Evolutionary conservation across 1,140 invertebrate genomes (phyloP).

Genomic region (Cydia strobilella): DNA sequence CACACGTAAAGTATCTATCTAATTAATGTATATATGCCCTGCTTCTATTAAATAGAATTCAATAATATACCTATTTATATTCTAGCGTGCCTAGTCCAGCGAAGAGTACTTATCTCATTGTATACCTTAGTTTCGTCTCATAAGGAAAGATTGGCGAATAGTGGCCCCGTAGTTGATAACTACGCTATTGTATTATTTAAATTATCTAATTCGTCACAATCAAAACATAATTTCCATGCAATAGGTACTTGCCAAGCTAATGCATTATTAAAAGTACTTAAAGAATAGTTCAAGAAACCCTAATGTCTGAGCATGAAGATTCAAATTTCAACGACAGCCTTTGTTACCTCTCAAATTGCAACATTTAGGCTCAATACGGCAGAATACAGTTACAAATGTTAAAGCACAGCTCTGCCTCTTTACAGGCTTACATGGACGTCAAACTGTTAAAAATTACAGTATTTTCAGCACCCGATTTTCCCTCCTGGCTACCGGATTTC

Average conservation of each 20-base stretch:
- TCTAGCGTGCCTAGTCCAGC: no score
- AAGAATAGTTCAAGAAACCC: no score
- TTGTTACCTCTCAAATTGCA: no score
- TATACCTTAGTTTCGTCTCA: not conserved
- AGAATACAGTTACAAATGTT: not conserved
- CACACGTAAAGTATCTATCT: no score
- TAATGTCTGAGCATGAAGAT: no score
- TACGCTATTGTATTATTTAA: not conserved
- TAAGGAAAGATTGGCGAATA: not conserved
- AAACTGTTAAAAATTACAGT: not conserved
- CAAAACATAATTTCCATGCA: not conserved
- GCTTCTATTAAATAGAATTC: no score
- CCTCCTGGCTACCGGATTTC: not conserved
- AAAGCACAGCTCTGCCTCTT: not conserved
- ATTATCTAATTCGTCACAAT: not conserved
- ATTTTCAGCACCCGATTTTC: not conserved
- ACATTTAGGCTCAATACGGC: not conserved
- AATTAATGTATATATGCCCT: no score
- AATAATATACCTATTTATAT: no score
- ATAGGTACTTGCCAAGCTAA: no score
- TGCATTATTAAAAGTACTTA: no score
- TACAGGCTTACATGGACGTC: not conserved
- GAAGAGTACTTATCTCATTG: no score
- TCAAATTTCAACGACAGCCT: no score
- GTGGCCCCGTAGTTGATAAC: constrained; percentile 4